These are phyloP conservation scores for Panthera uncia DNA, from an alignment of 2,113 vertebrate species.

Conservation along the genomic window DNA sequence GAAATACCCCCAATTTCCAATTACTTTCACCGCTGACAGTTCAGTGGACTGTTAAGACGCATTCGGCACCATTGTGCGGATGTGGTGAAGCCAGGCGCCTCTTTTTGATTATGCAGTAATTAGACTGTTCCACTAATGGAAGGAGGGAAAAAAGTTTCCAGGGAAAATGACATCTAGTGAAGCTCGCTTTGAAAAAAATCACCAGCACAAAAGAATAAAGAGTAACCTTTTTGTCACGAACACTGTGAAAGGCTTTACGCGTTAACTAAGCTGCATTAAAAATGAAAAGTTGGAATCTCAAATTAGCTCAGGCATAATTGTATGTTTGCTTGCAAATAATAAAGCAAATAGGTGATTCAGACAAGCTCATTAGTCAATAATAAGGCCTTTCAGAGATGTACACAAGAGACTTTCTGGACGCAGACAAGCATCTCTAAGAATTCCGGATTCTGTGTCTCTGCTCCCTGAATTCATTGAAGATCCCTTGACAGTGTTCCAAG, in stretches of 20 bases:
- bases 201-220: slow-evolving; percentile 73
- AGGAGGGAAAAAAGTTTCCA: slow-evolving; percentile 74
- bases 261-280: slow-evolving; percentile 68
- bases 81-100: slow-evolving; percentile 80
- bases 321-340: slow-evolving; percentile 78
- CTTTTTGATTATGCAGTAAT: slow-evolving; percentile 82
- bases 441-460: slow-evolving; percentile 32
- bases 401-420: slow-evolving; percentile 32
- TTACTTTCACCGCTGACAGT: slow-evolving; percentile 86
- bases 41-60: slow-evolving; percentile 86
- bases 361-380: slow-evolving; percentile 80
- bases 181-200: slow-evolving; percentile 76
- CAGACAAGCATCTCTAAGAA: slow-evolving; percentile 26
- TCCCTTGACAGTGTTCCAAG: neutral
- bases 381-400: slow-evolving; percentile 64
- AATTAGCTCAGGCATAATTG: slow-evolving; percentile 74
- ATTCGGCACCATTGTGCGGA: slow-evolving; percentile 83
- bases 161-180: slow-evolving; percentile 72
- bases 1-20: slow-evolving; percentile 86
- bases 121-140: slow-evolving; percentile 83
- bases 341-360: slow-evolving; percentile 78
- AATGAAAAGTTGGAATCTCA: slow-evolving; percentile 75
- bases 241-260: slow-evolving; percentile 65
- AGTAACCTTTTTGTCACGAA: slow-evolving; percentile 60
- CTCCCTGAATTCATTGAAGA: slow-evolving; percentile 57